Conservation (phyloP, 2,888 invertebrate genomes). For the Lithophane socia region DNA sequence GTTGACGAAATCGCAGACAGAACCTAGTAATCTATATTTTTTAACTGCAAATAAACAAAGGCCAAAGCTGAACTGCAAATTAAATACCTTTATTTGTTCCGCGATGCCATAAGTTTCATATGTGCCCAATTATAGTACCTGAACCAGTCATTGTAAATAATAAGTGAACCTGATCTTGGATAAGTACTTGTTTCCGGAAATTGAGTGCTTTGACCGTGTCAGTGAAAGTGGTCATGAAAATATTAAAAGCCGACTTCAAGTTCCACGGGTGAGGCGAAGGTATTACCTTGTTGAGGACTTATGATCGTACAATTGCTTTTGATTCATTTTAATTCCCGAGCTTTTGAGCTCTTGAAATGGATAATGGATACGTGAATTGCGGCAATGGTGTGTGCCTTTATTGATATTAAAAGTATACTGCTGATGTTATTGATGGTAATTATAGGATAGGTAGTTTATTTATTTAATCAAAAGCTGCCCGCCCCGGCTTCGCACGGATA, state of each 20-base stretch:
- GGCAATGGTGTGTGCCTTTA: background rate
- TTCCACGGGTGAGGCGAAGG: slow-evolving; percentile 6
- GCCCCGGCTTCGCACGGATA: too few relatives aligned
- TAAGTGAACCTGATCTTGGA: slow-evolving; percentile 36
- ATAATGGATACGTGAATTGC: background rate
- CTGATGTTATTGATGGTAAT: background rate
- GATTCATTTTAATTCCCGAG: background rate
- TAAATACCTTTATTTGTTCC: background rate
- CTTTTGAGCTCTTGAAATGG: background rate
- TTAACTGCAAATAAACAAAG: background rate
- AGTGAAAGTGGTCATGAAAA: slow-evolving; percentile 37
- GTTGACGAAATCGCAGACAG: background rate
- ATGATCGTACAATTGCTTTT: background rate
- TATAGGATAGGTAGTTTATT: background rate
- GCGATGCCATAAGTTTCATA: background rate
- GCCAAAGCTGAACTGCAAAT: background rate
- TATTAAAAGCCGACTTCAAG: slow-evolving; percentile 19
- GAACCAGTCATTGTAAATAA: slow-evolving; percentile 26
- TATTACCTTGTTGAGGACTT: slow-evolving; percentile 11
- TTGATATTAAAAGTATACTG: background rate
- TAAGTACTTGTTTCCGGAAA: slow-evolving; percentile 29
- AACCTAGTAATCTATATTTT: background rate
- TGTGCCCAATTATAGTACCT: slow-evolving; percentile 11
- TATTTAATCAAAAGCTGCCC: background rate
- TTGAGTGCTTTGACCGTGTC: slow-evolving; percentile 34